Evolutionary conservation across 2,888 invertebrate genomes (phyloP), one percentile per base, ranked within the genome.

Genomic region (Macrosiphum euphorbiae): DNA sequence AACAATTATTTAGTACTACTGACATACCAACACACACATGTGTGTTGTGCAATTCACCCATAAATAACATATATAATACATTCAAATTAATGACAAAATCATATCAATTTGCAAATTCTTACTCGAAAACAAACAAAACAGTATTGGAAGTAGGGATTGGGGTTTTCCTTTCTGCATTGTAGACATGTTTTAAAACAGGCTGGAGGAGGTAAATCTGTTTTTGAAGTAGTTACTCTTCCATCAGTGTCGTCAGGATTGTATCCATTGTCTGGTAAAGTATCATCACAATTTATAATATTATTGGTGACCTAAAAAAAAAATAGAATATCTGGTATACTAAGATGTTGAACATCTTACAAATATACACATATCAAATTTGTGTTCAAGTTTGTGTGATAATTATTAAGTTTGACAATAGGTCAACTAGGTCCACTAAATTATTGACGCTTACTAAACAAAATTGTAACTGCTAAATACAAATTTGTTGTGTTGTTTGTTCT

Each of bases 81-180:
- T 3, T 61, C 8, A 61, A 61, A 61, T 28, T 11, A 61, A 28
- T 61, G 11, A 61, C 3, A 61, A 61, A 61, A 61, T 52, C 47
- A 52, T 16, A 52, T 52, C 16, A 16, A 52, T 16, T 52, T 52
- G 16, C 52, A 16, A 13, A 16, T 52, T n/a, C 93, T 93, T 90
- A 93, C 93, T 50, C 28, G 24, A 16, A 85, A 93, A 58, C 93
- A 93, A 61, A 1, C 8, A 50, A 28, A 47, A 89, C 93, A 93
- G 58, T 58, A 93, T 58, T 93, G 93, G 1, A 85, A 93, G 1
- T 89, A 93, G 0, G 93, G 93, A 90, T 93, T 93, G 0, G 84
- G 28, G 8, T 93, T 93, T 50, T 35, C 8, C 20, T 90, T 58
- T 0, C 0, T 8, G 11, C 93, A 93, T 2, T 89, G 44, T 0